Evolutionary conservation across 2,113 vertebrate genomes (phyloP).

Genomic region (Melierax canorus): DNA sequence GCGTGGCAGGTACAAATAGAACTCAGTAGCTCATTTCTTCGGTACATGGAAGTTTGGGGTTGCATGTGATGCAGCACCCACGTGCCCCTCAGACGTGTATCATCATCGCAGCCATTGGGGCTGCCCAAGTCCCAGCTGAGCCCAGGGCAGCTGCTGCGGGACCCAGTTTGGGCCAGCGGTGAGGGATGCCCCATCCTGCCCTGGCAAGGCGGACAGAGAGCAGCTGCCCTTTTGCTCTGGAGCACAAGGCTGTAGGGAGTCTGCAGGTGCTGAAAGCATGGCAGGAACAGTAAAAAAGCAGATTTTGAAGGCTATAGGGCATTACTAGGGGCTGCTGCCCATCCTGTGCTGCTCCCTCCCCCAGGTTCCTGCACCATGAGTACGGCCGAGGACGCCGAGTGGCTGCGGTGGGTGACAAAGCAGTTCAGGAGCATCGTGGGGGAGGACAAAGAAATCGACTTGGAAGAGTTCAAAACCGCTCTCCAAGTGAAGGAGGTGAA

Average conservation of each 20-base stretch:
- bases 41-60: neutral
- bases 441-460: slow-evolving; percentile 78
- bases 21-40: neutral
- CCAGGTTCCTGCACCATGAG: slow-evolving; percentile 59
- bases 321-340: neutral
- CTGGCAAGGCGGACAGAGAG: neutral
- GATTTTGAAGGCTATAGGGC: neutral
- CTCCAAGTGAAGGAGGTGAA: slow-evolving; percentile 90
- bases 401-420: slow-evolving; percentile 84
- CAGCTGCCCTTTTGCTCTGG: neutral
- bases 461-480: slow-evolving; percentile 82
- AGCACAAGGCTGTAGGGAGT: neutral
- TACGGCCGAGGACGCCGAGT: slow-evolving; percentile 74
- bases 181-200: too few relatives aligned
- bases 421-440: slow-evolving; percentile 84
- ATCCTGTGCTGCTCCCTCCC: accelerated
- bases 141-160: neutral
- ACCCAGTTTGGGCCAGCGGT: accelerated
- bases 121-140: neutral
- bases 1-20: neutral
- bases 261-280: neutral
- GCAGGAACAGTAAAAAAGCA: neutral
- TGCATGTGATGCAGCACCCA: neutral
- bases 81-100: accelerated
- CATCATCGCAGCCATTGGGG: accelerated